phyloP scores from a whole-genome alignment of 1,140 invertebrate genomes.

The Trachelipus rathkii region DNA sequence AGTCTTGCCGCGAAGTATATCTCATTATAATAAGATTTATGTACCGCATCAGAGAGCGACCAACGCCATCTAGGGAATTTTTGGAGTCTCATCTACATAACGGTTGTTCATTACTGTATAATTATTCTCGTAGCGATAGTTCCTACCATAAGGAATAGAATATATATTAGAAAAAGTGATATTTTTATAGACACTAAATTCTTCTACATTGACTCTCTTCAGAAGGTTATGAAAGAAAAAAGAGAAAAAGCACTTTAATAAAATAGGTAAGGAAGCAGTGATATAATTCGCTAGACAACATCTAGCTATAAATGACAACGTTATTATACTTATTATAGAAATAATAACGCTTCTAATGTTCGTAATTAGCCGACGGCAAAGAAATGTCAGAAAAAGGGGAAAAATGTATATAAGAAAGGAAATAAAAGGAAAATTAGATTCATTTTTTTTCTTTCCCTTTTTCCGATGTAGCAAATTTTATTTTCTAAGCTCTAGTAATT shows the following conservation, averaged over 20 bases:
- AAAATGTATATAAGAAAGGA: too few relatives aligned
- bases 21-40: conserved; percentile 1
- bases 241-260: not conserved
- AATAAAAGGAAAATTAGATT: conserved; percentile 1
- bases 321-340: conserved; percentile 2
- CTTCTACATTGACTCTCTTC: not conserved
- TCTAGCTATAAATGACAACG: not conserved
- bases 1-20: not conserved
- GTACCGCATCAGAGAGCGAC: not conserved
- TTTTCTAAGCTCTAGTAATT: too few relatives aligned
- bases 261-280: not conserved
- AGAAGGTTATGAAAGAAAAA: conserved; percentile 6
- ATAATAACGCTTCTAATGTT: conserved; percentile 5
- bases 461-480: not conserved
- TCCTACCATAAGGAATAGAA: not conserved
- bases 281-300: not conserved
- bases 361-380: not conserved
- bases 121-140: not conserved
- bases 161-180: conserved; percentile 3
- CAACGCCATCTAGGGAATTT: not conserved
- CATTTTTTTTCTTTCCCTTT: not conserved
- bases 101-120: not conserved
- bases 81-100: conserved; percentile 8
- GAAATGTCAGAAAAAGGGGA: not conserved
- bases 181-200: conserved; percentile 9